Conservation (phyloP, 1,140 invertebrate species). For the Popillia japonica region DNA sequence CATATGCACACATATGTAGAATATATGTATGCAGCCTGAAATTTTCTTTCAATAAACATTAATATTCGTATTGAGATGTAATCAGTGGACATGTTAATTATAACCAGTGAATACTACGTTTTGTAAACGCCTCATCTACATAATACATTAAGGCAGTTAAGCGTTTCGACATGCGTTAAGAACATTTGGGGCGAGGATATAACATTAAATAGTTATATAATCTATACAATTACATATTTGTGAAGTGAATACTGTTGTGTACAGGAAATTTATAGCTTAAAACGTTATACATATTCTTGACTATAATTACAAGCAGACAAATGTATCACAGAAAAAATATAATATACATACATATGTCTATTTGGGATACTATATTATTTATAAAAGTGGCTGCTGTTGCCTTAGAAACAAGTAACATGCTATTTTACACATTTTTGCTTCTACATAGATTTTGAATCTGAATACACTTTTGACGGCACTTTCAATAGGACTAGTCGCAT, state of each 20-base stretch:
- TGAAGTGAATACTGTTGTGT: neutral
- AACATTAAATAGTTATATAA: constrained; percentile 7
- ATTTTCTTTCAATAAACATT: neutral
- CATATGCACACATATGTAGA: too few species aligned
- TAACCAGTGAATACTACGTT: neutral
- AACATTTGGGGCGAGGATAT: neutral
- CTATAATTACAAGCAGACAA: too few species aligned
- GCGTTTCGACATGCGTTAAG: constrained; percentile 11
- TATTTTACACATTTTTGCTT: too few species aligned
- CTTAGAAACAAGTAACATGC: too few species aligned
- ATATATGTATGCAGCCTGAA: neutral
- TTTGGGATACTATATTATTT: too few species aligned
- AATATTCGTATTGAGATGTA: constrained; percentile 9
- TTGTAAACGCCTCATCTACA: constrained; percentile 15
- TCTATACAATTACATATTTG: constrained; percentile 8
- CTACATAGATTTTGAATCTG: too few species aligned
- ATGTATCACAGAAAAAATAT: too few species aligned
- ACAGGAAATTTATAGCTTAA: neutral
- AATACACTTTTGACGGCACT: too few species aligned
- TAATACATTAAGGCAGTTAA: constrained; percentile 9
- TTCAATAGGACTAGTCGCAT: too few species aligned
- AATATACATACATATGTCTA: too few species aligned
- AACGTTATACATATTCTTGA: neutral
- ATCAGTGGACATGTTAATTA: neutral
- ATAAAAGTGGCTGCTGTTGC: too few species aligned